Conservation (phyloP, 1,140 invertebrate species). For the Drosophila erecta region DNA sequence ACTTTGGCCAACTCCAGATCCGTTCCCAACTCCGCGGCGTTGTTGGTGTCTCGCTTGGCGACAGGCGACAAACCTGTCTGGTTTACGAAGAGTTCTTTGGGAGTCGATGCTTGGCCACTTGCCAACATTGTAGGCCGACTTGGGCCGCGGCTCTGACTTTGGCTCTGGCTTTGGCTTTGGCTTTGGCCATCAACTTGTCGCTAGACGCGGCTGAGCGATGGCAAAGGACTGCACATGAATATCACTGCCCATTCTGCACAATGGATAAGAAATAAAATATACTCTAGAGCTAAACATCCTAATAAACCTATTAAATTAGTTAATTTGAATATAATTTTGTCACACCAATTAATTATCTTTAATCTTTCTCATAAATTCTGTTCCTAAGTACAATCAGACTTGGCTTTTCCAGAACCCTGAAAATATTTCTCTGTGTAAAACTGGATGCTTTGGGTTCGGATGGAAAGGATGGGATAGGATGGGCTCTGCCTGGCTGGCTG, state of each 20-base stretch:
- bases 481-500: conserved; percentile 44
- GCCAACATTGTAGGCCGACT: conserved; percentile 65
- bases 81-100: conserved; percentile 21
- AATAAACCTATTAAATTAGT: neutral
- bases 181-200: conserved; percentile 69
- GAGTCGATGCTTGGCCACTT: conserved; percentile 62
- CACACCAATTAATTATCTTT: too few relatives aligned
- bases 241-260: too few relatives aligned
- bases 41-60: conserved; percentile 23
- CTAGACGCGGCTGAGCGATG: conserved; percentile 39
- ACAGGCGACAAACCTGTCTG: conserved; percentile 72
- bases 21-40: conserved; percentile 37
- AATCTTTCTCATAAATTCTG: too few relatives aligned
- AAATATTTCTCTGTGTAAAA: conserved; percentile 11
- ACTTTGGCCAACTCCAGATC: conserved; percentile 21
- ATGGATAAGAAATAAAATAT: neutral
- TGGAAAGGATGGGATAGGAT: conserved; percentile 22
- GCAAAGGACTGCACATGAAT: conserved; percentile 10
- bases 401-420: neutral
- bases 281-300: neutral
- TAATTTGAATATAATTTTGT: too few relatives aligned
- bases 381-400: too few relatives aligned
- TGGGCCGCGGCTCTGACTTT: conserved; percentile 40
- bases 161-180: conserved; percentile 16
- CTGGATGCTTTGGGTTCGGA: conserved; percentile 8